A percentile compares a stretch with the other conserved stretches of the same genome.
phyloP scores from a whole-genome alignment of 2,888 invertebrate species.

The Nebria salina region DNA sequence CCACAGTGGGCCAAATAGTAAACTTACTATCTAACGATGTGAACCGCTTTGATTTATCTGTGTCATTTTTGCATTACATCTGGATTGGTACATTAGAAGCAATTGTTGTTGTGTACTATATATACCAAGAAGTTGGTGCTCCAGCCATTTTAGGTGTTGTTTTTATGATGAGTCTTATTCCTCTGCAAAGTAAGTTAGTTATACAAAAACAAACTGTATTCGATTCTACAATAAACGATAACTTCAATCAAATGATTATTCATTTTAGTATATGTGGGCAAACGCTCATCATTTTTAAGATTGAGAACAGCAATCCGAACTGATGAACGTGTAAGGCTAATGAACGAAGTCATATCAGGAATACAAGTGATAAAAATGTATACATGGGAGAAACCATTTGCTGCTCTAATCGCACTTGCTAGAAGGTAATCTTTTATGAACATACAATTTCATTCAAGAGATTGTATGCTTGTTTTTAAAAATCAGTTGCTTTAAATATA shows the following conservation, averaged over 20 bases:
- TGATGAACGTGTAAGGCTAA: constrained; percentile 88
- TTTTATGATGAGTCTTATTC: constrained; percentile 64
- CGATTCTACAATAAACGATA: too few species aligned
- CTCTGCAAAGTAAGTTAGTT: constrained; percentile 60
- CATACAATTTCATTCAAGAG: too few species aligned
- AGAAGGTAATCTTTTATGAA: constrained; percentile 70
- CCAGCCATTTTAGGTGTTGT: constrained; percentile 69
- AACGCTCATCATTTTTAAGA: constrained; percentile 75
- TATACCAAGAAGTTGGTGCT: constrained; percentile 70
- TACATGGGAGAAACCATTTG: constrained; percentile 88
- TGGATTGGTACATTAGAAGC: constrained; percentile 86
- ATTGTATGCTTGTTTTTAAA: too few species aligned
- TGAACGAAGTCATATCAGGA: constrained; percentile 88
- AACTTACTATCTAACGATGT: constrained; percentile 68
- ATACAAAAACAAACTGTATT: neutral
- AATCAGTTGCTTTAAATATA: neutral
- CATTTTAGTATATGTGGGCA: constrained; percentile 73
- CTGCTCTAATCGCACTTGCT: constrained; percentile 74
- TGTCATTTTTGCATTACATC: constrained; percentile 82
- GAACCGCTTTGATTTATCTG: constrained; percentile 83
- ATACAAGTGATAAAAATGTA: constrained; percentile 95
- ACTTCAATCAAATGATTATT: neutral
- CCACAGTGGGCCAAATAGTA: neutral
- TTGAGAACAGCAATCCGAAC: constrained; percentile 84
- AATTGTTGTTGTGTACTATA: constrained; percentile 76